Base-by-base conservation (phyloP, 53 echinoderm and acorn worm species). In the Apostichopus leukothele region DNA sequence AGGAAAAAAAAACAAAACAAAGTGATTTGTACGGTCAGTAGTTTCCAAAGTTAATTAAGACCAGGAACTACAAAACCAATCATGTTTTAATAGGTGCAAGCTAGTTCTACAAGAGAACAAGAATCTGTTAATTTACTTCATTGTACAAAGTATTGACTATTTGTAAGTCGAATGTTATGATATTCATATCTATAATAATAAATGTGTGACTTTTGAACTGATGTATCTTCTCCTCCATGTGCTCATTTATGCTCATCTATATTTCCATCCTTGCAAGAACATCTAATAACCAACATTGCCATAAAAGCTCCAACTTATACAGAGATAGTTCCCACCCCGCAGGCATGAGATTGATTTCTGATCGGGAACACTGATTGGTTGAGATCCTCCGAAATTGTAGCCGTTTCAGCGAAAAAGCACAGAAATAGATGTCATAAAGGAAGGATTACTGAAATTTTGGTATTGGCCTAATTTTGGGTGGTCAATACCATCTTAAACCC, bases 81-180 rank as follows among this genome's bases (percentile, higher is more conserved):
- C 86, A 86, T 86, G 86, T 86, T 86, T 86, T 86, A 81, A 67
- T 86, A 86, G 86, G 86, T 86, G 66, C 86, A 86, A 71, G 52
- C 67, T 68, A 86, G 86, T 86, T 86, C 86, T 68, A 86, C 50
- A 67, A 67, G 59, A 66, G 86, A 86, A 50, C 67, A 86, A 77
- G 67, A 86, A 86, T 86, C 71, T 27, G 86, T 86, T 86, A 71
- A 71, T 86, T 86, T 53, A 81, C 81, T 81, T 67, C 86, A 60
- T 86, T 86, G 86, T 86, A 86, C 86, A 86, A 86, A 86, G 86
- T 86, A 86, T 86, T 86, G 86, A 86, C 86, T 86, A 86, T 86
- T 86, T 86, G 86, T 86, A 86, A 86, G 81, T 81, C 86, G 67
- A 86, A 86, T 86, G 86, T 86, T 86, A 86, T 86, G 63, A 86